A percentile compares a stretch with the other conserved stretches of the same genome.
phyloP scores from a whole-genome alignment of 2,797 vertebrate genomes.

The Sebastes umbrosus region DNA sequence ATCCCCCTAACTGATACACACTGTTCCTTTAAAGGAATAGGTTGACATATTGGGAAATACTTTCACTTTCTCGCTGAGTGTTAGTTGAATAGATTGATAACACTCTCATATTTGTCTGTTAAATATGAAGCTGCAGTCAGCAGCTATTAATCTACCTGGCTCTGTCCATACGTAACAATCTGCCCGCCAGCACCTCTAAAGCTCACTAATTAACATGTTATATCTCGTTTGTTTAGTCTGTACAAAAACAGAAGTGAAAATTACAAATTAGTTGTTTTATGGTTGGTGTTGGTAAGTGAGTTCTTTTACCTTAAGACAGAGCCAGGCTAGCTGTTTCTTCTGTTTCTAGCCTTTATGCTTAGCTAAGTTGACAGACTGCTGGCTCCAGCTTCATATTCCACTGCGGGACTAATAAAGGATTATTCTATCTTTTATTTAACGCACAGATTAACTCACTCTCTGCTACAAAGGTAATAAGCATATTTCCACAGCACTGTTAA shows the following conservation, averaged over 20 bases:
- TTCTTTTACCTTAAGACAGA: background rate
- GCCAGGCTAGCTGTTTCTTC: background rate
- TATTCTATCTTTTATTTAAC: background rate
- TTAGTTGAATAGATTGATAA: too few species aligned
- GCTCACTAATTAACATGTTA: background rate
- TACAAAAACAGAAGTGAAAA: background rate
- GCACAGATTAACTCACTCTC: background rate
- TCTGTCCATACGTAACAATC: too few species aligned
- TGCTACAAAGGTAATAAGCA: background rate
- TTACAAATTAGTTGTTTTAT: background rate
- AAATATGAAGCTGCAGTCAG: too few species aligned
- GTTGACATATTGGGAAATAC: too few species aligned
- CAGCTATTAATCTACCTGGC: too few species aligned
- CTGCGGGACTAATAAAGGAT: background rate
- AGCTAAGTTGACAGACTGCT: background rate
- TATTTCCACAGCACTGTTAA: background rate
- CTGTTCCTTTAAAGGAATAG: too few species aligned
- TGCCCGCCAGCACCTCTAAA: too few species aligned
- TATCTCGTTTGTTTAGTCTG: background rate
- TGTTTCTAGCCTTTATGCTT: background rate
- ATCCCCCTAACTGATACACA: too few species aligned
- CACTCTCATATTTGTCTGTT: too few species aligned
- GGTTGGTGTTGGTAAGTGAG: background rate
- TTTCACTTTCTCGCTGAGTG: too few species aligned
- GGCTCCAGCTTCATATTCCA: background rate